phyloP scores from a whole-genome alignment of 2,113 vertebrate genomes.

The Seriola aureovittata region DNA sequence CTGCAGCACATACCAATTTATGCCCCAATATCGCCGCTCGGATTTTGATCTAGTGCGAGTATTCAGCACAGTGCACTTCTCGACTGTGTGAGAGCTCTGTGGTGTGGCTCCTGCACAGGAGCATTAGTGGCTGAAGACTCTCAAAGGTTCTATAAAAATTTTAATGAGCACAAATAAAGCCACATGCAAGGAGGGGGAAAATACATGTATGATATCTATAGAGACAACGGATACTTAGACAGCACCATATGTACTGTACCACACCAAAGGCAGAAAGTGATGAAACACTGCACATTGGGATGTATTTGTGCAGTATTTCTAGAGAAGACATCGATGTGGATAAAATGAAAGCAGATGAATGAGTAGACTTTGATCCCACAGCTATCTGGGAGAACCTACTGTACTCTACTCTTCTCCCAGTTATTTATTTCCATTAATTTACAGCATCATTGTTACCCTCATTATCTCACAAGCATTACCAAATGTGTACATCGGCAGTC shows the following conservation, averaged over 20 bases:
- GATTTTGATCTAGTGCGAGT: constrained; percentile 17
- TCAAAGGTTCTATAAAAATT: constrained; percentile 36
- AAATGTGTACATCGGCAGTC: constrained; percentile 11
- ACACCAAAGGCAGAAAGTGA: constrained; percentile 1
- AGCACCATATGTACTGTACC: neutral
- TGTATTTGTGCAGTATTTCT: neutral
- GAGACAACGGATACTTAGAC: constrained; percentile 7
- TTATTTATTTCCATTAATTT: constrained; percentile 35
- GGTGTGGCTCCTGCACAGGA: constrained; percentile 19
- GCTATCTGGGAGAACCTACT: neutral
- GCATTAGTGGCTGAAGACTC: constrained; percentile 31
- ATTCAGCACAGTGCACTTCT: neutral
- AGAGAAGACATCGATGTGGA: neutral
- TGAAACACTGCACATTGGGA: neutral
- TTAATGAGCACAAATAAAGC: constrained; percentile 45
- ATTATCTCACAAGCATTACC: constrained; percentile 17
- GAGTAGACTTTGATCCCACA: constrained; percentile 22
- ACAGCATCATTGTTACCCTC: constrained; percentile 7
- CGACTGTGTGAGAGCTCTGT: neutral
- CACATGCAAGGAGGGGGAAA: neutral
- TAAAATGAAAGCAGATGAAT: constrained; percentile 17
- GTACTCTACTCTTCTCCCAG: neutral
- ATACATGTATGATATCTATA: constrained; percentile 3
- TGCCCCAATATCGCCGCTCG: constrained; percentile 29
- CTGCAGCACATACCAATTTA: constrained; percentile 29